Percentiles rank a stretch among this genome's conserved stretches.
Conservation (phyloP, 35 echinoderm and acorn worm genomes). For the Apostichopus californicus region DNA sequence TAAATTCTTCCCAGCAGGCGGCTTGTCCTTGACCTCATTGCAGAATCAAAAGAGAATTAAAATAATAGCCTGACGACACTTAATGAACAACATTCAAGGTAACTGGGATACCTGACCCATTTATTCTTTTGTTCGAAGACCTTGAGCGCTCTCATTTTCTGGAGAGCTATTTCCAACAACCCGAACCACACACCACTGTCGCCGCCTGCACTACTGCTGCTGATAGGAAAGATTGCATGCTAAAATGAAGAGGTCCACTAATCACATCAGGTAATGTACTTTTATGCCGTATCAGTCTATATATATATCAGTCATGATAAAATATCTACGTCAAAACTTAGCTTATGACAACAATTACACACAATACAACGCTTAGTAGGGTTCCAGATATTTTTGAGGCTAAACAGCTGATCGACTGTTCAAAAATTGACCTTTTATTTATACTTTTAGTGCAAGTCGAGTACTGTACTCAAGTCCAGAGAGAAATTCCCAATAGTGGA, state of each 20-base stretch:
- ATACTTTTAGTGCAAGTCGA: too few relatives aligned
- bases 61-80: slow-evolving; percentile 33
- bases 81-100: slow-evolving; percentile 54
- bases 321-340: too few relatives aligned
- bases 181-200: too few relatives aligned
- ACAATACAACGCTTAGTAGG: too few relatives aligned
- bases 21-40: slow-evolving; percentile 36
- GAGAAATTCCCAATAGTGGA: too few relatives aligned
- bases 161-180: background rate
- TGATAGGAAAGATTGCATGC: background rate
- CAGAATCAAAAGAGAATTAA: background rate
- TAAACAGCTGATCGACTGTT: too few relatives aligned
- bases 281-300: background rate
- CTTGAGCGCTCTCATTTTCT: slow-evolving; percentile 39
- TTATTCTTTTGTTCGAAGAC: slow-evolving; percentile 25
- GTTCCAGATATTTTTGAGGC: too few relatives aligned
- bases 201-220: background rate
- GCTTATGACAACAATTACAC: too few relatives aligned
- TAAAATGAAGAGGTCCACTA: background rate
- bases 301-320: background rate
- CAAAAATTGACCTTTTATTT: too few relatives aligned
- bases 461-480: too few relatives aligned
- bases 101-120: slow-evolving; percentile 31
- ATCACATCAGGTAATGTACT: background rate
- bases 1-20: slow-evolving; percentile 2